Base-by-base conservation (phyloP, 2,888 invertebrate genomes). In the Microctonus brassicae region DNA sequence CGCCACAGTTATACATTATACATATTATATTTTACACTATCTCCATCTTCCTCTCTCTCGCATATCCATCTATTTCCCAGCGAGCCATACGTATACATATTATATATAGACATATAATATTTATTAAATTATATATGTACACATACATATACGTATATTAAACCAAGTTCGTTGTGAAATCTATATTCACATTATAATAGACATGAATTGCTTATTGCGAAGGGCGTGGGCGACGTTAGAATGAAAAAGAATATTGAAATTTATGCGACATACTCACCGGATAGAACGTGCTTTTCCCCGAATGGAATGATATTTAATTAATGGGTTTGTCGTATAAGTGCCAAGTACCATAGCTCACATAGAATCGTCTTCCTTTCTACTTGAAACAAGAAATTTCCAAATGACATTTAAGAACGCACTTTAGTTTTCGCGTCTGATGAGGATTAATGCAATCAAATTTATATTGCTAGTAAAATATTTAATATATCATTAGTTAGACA, bases 271-370 rank as follows among this genome's bases (percentile, higher is more conserved):
- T 26, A 13, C 26, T 5, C 26, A 24, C 13, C n/a, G 29, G 26
- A 24, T 24, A 57, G 29, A 24, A 29, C 29, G 57, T 57, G 57
- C 26, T 57, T 26, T 29, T 29, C 57, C 57, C 13, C 26, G 11
- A 22, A 29, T 57, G 29, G 26, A 57, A 57, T 57, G 57, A 57
- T 57, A 57, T 57, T 57, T 65, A 65, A 65, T 65, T 65, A 65
- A 65, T 53, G 53, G 52, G 29, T 42, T 53, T 20, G 53, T 33
- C 52, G 42, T 13, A 2, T 20, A 17, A 29, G 29, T 29, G 13
- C 52, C 47, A 17, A 29, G 29, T 29, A 20, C 52, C 47, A 53
- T 65, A 47, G 52, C 33, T 52, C 53, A 52, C 52, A 53, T 26
- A 2, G 17, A 9, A 29, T 47, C 52, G 33, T 29, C 24, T 57